Percentiles rank a stretch among this genome's conserved stretches.
Evolutionary conservation across 2,797 vertebrate genomes (phyloP).

Genomic region (Petrocephalus sullivani): DNA sequence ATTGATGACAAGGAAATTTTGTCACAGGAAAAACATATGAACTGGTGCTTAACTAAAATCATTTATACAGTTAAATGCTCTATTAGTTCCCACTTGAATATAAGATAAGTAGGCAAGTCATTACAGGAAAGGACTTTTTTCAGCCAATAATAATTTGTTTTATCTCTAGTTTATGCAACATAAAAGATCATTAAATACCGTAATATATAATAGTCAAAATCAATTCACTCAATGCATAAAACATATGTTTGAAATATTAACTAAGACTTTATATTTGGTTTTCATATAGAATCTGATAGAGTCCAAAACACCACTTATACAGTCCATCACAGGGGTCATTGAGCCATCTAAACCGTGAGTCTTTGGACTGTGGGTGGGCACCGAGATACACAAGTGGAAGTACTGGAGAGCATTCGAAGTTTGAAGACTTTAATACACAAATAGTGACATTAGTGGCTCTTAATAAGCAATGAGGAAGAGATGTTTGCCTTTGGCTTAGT

Average conservation of each 20-base stretch:
- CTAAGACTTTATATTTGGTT: background rate
- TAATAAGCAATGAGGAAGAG: background rate
- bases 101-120: background rate
- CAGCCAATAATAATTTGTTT: background rate
- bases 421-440: background rate
- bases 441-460: background rate
- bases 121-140: background rate
- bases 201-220: constrained; percentile 1
- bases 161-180: background rate
- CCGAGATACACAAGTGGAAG: background rate
- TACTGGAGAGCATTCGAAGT: background rate
- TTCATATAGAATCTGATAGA: background rate
- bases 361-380: background rate
- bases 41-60: background rate
- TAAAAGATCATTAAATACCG: background rate
- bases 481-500: background rate
- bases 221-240: background rate
- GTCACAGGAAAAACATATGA: background rate
- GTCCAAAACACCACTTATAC: background rate
- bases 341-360: background rate
- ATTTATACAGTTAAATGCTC: background rate
- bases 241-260: background rate
- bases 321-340: background rate
- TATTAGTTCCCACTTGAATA: background rate
- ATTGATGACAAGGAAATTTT: background rate